Percentiles rank a stretch among this genome's conserved stretches.
These are phyloP conservation scores for Clanis bilineata DNA, from an alignment of 2,888 invertebrate genomes.

Conservation along the genomic window DNA sequence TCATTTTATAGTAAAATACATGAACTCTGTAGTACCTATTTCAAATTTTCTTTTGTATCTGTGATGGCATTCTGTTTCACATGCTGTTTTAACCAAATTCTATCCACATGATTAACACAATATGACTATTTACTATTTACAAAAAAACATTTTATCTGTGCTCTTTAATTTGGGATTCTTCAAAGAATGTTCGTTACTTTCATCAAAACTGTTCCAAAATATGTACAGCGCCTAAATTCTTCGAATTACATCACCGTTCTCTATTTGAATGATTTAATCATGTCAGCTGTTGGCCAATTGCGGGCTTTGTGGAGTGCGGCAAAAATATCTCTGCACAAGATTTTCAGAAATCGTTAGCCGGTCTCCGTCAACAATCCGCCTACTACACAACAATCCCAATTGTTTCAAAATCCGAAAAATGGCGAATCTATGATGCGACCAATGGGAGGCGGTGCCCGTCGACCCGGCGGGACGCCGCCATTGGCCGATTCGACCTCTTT, in stretches of 20 bases:
- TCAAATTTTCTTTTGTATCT: too few relatives aligned
- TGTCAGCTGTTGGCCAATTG: slow-evolving; percentile 58
- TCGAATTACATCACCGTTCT: slow-evolving; percentile 25
- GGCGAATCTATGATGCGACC: slow-evolving; percentile 66
- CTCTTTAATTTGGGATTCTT: neutral
- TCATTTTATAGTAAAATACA: too few relatives aligned
- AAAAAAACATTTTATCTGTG: neutral
- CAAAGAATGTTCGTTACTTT: neutral
- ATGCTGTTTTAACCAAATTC: too few relatives aligned
- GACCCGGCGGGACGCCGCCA: slow-evolving; percentile 37
- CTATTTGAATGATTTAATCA: slow-evolving; percentile 50
- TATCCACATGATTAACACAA: too few relatives aligned
- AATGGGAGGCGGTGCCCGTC: slow-evolving; percentile 72
- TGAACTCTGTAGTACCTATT: too few relatives aligned
- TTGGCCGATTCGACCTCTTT: slow-evolving; percentile 56
- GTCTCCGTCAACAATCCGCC: slow-evolving; percentile 55
- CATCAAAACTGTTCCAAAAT: slow-evolving; percentile 1
- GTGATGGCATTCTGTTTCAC: too few relatives aligned
- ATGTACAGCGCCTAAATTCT: slow-evolving; percentile 19
- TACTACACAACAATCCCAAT: slow-evolving; percentile 74
- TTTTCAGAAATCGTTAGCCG: slow-evolving; percentile 55
- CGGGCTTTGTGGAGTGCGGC: slow-evolving; percentile 44
- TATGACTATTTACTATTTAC: too few relatives aligned
- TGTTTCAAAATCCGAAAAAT: slow-evolving; percentile 74
- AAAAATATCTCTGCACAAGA: slow-evolving; percentile 51